Conservation (phyloP, 2,888 invertebrate species). For the Mystacides longicornis region DNA sequence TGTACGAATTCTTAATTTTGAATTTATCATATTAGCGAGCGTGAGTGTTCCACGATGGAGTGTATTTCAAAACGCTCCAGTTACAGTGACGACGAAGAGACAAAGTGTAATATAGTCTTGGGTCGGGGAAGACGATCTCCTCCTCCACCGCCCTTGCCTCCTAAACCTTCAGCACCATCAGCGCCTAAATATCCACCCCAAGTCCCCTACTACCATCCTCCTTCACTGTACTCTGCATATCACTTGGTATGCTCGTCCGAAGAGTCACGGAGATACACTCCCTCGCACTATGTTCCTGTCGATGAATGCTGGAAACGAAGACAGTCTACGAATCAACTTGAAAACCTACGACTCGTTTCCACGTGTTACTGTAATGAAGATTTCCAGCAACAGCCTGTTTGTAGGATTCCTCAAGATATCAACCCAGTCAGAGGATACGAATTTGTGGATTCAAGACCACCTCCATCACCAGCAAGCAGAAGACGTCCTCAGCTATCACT, state of each 20-base stretch:
- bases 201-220: slow-evolving; percentile 24
- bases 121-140: slow-evolving; percentile 15
- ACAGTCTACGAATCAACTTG: neutral
- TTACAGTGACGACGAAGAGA: slow-evolving; percentile 12
- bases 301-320: neutral
- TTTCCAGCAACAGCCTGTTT: neutral
- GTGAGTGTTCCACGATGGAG: slow-evolving; percentile 20
- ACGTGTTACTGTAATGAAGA: neutral
- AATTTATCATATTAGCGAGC: no score
- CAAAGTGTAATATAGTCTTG: neutral
- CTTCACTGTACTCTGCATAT: neutral
- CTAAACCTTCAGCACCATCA: slow-evolving; percentile 22
- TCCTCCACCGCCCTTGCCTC: slow-evolving; percentile 22
- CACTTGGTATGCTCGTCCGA: neutral
- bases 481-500: neutral
- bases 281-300: neutral
- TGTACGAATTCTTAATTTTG: no score
- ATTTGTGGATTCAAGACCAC: neutral
- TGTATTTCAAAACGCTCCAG: slow-evolving; percentile 18
- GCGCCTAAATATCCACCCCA: slow-evolving; percentile 18
- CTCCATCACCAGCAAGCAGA: neutral
- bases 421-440: neutral
- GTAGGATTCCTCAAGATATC: neutral
- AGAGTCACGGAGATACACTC: neutral
- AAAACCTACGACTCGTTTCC: neutral